Conservation (phyloP, 2,113 vertebrate genomes). For the Oryzias woworae region DNA sequence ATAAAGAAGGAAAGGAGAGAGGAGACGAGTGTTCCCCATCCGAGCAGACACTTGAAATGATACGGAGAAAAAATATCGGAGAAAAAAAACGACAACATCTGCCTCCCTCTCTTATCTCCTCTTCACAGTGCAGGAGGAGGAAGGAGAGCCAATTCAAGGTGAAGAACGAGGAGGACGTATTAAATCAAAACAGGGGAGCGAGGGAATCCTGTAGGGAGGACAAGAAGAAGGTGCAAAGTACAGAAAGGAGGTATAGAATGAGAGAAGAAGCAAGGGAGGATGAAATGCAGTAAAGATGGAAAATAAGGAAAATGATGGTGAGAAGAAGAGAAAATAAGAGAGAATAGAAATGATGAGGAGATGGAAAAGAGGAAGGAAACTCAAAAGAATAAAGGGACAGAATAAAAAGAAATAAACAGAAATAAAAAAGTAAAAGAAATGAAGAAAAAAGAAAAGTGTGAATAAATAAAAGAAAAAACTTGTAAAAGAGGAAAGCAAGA, state of each 20-base stretch:
- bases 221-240: neutral
- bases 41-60: conserved; percentile 49
- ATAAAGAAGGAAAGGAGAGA: conserved; percentile 41
- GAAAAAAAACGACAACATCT: conserved; percentile 46
- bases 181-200: conserved; percentile 43
- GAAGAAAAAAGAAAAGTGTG: too few relatives aligned
- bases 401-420: neutral
- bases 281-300: neutral
- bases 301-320: too few relatives aligned
- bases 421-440: too few relatives aligned
- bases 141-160: conserved; percentile 70
- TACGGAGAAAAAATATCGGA: conserved; percentile 38
- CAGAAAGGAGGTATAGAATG: neutral
- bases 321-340: neutral
- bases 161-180: conserved; percentile 63
- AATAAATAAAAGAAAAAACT: neutral
- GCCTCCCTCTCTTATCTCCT: conserved; percentile 67
- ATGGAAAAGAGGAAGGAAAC: neutral
- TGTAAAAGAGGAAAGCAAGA: neutral
- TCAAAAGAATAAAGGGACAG: too few relatives aligned
- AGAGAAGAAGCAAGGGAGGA: too few relatives aligned
- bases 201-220: neutral
- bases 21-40: conserved; percentile 51
- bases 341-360: neutral
- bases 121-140: conserved; percentile 60